Evolutionary conservation across 2,888 invertebrate genomes (phyloP), one percentile per base, ranked within the genome.

Genomic region (Disparrhopalites patrizii): DNA sequence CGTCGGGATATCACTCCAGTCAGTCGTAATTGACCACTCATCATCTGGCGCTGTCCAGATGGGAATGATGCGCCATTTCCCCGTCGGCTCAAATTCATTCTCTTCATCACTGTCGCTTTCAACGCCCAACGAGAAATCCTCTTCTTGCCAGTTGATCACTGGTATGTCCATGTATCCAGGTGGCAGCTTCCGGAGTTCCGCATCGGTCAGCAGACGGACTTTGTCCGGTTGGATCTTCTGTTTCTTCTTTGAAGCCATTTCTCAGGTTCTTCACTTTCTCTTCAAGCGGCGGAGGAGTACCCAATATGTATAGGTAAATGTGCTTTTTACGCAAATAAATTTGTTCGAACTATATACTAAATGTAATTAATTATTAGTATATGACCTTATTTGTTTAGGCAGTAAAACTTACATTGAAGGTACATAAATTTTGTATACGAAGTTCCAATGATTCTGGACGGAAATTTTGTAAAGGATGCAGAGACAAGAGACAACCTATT

Each of bases 71-170:
- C 64, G 36, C 67, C 67, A 67, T 20, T 36, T 36, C n/a, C 67
- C 67, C 10, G 67, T 67, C 18, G 64, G 52, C 25, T 67, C 64
- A 33, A 33, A 47, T 40, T 64, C 64, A 8, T 31, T 25, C 13
- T 55, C 51, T 25, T 60, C 67, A 13, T 67, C 63, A 3, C 18
- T 52, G 1, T 60, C 60, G 50, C 36, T 43, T 8, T 56, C 47
- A 36, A 33, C 15, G 8, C n/a, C 33, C 20, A 31, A 40, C 30
- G 27, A 52, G 36, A 52, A 27, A 5, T 36, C 25, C 36, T 47
- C 65, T 31, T 56, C 36, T 28, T 66, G 30, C 66, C 66, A 66
- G 28, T 66, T 62, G 3, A 66, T 18, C 13, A 43, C 40, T 3
- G 61, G 61, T 1, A 66, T 55, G 51, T 62, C 50, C 52, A 66